phyloP scores from a whole-genome alignment of 2,888 invertebrate genomes.

The Odontocolon sp. region DNA sequence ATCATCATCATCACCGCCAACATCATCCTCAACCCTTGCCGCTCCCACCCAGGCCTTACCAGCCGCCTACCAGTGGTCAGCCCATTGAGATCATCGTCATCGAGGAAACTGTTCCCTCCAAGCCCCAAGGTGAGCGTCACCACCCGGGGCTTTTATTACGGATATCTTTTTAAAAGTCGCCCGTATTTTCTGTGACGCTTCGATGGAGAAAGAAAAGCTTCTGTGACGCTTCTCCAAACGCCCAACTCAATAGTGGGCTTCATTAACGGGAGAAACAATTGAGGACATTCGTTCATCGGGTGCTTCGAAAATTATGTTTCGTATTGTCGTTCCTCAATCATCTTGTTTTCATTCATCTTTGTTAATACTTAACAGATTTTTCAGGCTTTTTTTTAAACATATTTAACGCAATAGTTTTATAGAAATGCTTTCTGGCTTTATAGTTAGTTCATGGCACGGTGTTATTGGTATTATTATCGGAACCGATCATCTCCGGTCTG shows the following conservation, averaged over 20 bases:
- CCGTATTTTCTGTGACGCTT: conserved; percentile 12
- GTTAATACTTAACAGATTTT: not conserved
- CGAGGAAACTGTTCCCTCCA: conserved; percentile 62
- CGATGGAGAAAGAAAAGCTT: conserved; percentile 36
- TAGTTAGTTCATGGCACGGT: not conserved
- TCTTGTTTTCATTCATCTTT: not conserved
- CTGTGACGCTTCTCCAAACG: conserved; percentile 44
- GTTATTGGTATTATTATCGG: not conserved
- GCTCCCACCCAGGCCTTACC: conserved; percentile 39
- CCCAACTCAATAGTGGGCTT: not conserved
- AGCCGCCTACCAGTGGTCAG: conserved; percentile 30
- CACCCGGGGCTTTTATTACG: conserved; percentile 12
- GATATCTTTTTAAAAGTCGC: conserved; percentile 5
- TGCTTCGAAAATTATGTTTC: not conserved
- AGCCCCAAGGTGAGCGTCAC: conserved; percentile 63
- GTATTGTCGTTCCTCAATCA: not conserved
- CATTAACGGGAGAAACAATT: not conserved
- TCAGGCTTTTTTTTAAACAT: not conserved
- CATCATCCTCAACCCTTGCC: conserved; percentile 28
- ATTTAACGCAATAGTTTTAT: not conserved
- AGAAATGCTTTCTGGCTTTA: not conserved
- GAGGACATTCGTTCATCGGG: not conserved
- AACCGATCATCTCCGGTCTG: not conserved
- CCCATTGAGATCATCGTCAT: conserved; percentile 69
- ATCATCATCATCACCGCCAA: conserved; percentile 52